phyloP scores from a whole-genome alignment of 2,797 vertebrate species.

The Dicrostonyx torquatus region DNA sequence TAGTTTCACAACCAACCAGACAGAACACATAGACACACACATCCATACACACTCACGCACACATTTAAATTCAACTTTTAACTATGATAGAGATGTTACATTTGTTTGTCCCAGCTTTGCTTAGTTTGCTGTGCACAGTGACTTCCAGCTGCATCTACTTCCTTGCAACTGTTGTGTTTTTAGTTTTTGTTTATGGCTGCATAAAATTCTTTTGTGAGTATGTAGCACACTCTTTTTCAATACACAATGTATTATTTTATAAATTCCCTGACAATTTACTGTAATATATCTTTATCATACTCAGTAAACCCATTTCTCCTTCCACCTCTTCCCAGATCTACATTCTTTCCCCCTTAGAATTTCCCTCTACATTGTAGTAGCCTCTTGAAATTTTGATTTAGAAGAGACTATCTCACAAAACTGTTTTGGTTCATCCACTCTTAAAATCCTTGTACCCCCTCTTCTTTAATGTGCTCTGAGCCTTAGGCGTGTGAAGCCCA shows the following conservation, averaged over 20 bases:
- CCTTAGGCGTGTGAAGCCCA: not conserved
- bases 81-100: too few species aligned
- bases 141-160: not conserved
- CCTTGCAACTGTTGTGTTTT: not conserved
- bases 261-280: not conserved
- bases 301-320: not conserved
- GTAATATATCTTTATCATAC: not conserved
- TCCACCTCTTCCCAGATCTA: too few species aligned
- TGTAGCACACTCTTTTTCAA: not conserved
- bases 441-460: not conserved
- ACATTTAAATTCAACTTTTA: too few species aligned
- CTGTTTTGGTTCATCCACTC: not conserved
- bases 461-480: not conserved
- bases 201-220: not conserved
- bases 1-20: not conserved
- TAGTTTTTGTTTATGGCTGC: not conserved
- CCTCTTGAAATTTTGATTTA: not conserved
- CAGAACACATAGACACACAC: not conserved
- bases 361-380: not conserved
- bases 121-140: too few species aligned
- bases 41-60: too few species aligned
- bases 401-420: not conserved
- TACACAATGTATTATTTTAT: not conserved
- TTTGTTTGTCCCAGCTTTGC: too few species aligned
- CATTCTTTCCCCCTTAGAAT: not conserved